Conservation (phyloP, 2,888 invertebrate genomes). For the Campopleginae sp. region DNA sequence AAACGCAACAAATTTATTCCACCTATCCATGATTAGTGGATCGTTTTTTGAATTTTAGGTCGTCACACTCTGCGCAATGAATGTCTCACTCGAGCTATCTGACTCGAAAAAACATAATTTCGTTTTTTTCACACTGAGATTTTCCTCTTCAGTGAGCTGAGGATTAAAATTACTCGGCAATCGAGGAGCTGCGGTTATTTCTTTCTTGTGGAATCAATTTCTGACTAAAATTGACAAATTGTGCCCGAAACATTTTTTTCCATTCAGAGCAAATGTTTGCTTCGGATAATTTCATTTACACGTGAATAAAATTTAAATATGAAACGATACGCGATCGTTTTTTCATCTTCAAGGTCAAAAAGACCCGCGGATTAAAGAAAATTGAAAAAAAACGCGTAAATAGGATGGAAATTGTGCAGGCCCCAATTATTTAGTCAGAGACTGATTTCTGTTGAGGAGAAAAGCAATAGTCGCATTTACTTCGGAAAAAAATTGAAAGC, state of each 20-base stretch:
- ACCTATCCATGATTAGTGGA: slow-evolving; percentile 27
- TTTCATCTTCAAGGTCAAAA: slow-evolving; percentile 1
- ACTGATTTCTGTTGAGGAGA: not conserved
- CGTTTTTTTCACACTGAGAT: not conserved
- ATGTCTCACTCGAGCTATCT: slow-evolving; percentile 10
- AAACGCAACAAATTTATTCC: slow-evolving; percentile 69
- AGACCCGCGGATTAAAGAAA: not conserved
- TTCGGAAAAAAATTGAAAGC: not conserved
- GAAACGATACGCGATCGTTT: not conserved
- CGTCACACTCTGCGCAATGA: slow-evolving; percentile 54
- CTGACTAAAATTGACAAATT: not conserved
- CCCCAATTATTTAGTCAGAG: not conserved
- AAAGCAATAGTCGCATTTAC: slow-evolving; percentile 15
- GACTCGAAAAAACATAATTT: not conserved
- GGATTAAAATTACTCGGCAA: not conserved
- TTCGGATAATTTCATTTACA: not conserved
- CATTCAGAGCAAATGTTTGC: not conserved
- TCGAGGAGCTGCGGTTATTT: slow-evolving; percentile 23
- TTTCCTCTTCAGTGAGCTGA: not conserved
- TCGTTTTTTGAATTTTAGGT: slow-evolving; percentile 37
- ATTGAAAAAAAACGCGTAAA: not conserved
- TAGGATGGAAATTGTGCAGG: not conserved
- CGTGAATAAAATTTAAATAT: not conserved
- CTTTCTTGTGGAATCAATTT: not conserved
- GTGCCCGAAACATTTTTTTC: not conserved